Evolutionary conservation across 2,797 vertebrate genomes (phyloP).

Genomic region (Peromyscus eremicus): DNA sequence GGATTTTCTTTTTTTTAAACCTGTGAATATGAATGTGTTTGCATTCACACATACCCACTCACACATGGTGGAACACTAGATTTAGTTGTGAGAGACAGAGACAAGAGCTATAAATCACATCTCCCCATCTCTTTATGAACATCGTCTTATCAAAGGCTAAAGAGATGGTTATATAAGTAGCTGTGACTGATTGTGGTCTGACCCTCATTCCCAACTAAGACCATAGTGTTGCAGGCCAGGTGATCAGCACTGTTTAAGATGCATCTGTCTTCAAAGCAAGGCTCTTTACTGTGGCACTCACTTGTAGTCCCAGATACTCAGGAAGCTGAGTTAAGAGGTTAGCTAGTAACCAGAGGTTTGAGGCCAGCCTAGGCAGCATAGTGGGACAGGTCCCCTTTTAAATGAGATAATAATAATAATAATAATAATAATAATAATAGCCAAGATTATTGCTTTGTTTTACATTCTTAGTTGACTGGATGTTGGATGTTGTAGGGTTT

Average conservation of each 20-base stretch:
- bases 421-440: not conserved
- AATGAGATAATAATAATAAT: not conserved
- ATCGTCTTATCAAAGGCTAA: not conserved
- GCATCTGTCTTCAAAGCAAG: not conserved
- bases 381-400: not conserved
- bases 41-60: not conserved
- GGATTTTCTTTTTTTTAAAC: not conserved
- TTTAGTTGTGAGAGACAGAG: not conserved
- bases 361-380: not conserved
- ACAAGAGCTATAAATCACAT: not conserved
- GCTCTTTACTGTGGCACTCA: not conserved
- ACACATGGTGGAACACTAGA: not conserved
- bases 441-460: not conserved
- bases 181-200: not conserved
- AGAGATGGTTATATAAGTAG: not conserved
- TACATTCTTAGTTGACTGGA: not conserved
- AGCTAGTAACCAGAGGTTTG: not conserved
- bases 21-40: not conserved
- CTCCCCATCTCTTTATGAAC: constrained; percentile 9
- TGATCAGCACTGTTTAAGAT: not conserved
- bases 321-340: not conserved
- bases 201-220: not conserved
- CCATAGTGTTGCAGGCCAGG: not conserved
- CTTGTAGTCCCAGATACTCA: not conserved
- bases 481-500: not conserved